These are phyloP conservation scores for Hydrolagus affinis DNA, from an alignment of 2,113 vertebrate species.

Conservation along the genomic window DNA sequence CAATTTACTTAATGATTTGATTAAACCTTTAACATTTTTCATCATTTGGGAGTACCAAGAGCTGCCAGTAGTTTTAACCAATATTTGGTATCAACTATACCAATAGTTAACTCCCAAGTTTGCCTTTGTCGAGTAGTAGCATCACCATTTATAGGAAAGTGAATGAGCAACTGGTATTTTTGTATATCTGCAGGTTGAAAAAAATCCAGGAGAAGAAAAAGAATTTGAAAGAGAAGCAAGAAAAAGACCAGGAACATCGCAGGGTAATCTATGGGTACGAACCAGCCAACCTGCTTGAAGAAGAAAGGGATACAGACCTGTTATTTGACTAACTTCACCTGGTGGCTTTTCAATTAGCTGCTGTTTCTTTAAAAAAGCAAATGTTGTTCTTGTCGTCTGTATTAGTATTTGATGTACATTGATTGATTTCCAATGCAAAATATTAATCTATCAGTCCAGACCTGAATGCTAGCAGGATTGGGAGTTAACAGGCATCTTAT, in stretches of 20 bases:
- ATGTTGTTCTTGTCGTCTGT: neutral
- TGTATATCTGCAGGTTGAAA: conserved; percentile 70
- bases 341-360: neutral
- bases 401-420: conserved; percentile 3
- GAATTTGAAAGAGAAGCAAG: conserved; percentile 75
- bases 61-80: too few species aligned
- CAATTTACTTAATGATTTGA: too few species aligned
- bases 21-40: too few species aligned
- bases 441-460: neutral
- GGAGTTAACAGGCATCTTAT: neutral
- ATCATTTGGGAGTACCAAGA: too few species aligned
- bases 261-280: conserved; percentile 58
- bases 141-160: neutral
- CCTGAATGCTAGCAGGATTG: neutral
- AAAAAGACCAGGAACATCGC: conserved; percentile 66
- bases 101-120: neutral
- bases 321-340: conserved; percentile 72
- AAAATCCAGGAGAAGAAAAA: conserved; percentile 99
- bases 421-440: neutral
- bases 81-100: too few species aligned
- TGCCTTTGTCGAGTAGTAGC: neutral
- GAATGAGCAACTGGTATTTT: neutral
- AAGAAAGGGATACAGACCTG: conserved; percentile 86
- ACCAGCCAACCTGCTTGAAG: conserved; percentile 78
- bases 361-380: neutral